phyloP scores from a whole-genome alignment of 2,888 invertebrate genomes.

The Leuctra nigra region DNA sequence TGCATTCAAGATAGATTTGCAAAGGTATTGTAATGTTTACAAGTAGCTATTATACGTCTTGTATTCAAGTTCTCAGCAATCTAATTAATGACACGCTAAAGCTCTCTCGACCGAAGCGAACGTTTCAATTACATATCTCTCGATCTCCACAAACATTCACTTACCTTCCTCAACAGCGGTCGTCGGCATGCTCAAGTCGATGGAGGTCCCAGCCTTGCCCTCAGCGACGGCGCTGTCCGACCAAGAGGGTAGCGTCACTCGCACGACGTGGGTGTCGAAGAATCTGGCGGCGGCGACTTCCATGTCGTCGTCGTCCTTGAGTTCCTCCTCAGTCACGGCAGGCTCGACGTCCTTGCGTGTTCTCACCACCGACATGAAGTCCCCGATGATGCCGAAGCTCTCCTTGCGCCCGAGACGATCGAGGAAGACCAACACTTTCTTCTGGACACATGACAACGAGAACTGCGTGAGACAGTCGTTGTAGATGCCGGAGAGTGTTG shows the following conservation, averaged over 20 bases:
- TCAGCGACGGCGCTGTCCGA: slow-evolving; percentile 26
- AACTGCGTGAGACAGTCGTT: slow-evolving; percentile 48
- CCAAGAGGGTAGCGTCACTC: slow-evolving; percentile 33
- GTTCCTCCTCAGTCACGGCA: slow-evolving; percentile 22
- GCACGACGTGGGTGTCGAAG: slow-evolving; percentile 49
- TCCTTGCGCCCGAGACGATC: slow-evolving; percentile 47
- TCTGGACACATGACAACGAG: slow-evolving; percentile 51
- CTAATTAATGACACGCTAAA: too few relatives aligned
- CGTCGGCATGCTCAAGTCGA: slow-evolving; percentile 31
- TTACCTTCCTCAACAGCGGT: slow-evolving; percentile 31
- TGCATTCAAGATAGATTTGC: too few relatives aligned
- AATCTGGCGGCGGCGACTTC: slow-evolving; percentile 50
- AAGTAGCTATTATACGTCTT: too few relatives aligned
- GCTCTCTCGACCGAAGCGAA: too few relatives aligned
- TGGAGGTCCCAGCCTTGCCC: slow-evolving; percentile 28
- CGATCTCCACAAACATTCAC: background rate
- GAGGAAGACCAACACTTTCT: slow-evolving; percentile 50
- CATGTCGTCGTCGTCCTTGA: slow-evolving; percentile 32
- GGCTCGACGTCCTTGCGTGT: slow-evolving; percentile 24
- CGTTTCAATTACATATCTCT: too few relatives aligned
- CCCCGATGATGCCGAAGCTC: slow-evolving; percentile 50
- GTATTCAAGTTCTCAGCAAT: too few relatives aligned
- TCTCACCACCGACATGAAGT: slow-evolving; percentile 41
- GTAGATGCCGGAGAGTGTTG: slow-evolving; percentile 48
- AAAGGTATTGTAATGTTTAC: too few relatives aligned